Evolutionary conservation across 2,797 vertebrate species (phyloP).

Genomic region (Cichlasoma orientale): DNA sequence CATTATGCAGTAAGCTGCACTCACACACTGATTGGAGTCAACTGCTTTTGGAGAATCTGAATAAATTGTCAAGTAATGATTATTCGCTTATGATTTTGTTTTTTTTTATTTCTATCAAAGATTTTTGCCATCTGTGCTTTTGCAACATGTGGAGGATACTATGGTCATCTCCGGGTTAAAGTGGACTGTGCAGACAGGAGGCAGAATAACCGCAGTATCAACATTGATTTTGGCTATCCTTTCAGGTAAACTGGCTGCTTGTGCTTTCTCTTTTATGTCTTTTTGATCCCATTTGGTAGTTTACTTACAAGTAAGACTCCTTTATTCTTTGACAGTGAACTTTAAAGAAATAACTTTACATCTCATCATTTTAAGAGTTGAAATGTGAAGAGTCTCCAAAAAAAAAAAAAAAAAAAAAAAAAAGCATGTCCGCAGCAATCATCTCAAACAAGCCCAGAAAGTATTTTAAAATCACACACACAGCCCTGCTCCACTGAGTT

Average conservation of each 20-base stretch:
- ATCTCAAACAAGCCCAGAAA: background rate
- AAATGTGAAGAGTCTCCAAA: background rate
- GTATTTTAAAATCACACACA: slow-evolving; percentile 11
- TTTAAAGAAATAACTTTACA: background rate
- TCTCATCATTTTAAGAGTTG: background rate
- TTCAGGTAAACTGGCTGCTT: slow-evolving; percentile 87
- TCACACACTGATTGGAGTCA: background rate
- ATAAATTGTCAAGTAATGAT: background rate
- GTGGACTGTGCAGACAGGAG: slow-evolving; percentile 94
- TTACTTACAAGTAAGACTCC: background rate
- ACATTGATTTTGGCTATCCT: slow-evolving; percentile 91
- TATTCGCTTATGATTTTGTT: background rate
- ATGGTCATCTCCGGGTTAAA: slow-evolving; percentile 93
- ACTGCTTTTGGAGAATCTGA: background rate
- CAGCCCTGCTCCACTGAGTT: slow-evolving; percentile 5
- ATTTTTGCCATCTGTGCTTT: slow-evolving; percentile 99
- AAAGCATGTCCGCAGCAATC: background rate
- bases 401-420: no score
- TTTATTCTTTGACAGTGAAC: background rate
- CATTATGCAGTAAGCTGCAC: slow-evolving; percentile 25
- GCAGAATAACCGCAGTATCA: slow-evolving; percentile 91
- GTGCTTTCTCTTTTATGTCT: background rate
- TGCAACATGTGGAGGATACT: slow-evolving; percentile 99
- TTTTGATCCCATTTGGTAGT: background rate
- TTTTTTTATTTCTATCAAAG: slow-evolving; percentile 69